Evolutionary conservation across 2,113 vertebrate species (phyloP).

Genomic region (Myiagra hebetior): DNA sequence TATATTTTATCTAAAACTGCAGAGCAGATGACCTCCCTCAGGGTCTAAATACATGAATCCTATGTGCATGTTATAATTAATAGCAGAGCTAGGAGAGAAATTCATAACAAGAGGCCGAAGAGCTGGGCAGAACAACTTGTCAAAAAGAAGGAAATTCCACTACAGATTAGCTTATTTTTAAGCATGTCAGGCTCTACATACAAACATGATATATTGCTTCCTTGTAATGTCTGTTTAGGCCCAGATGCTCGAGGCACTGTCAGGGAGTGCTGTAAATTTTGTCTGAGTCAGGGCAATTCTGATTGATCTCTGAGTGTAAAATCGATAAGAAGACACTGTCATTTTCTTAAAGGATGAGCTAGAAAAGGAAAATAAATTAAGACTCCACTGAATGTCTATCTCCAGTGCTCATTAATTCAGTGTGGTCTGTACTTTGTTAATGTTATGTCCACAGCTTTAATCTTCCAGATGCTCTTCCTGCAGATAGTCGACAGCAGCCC

Average conservation of each 20-base stretch:
- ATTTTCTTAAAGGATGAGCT: conserved; percentile 99
- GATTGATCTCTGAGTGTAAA: conserved; percentile 99
- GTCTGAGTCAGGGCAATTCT: conserved; percentile 96
- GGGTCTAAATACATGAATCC: conserved; percentile 80
- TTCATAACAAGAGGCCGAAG: conserved; percentile 75
- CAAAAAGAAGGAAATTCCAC: conserved; percentile 87
- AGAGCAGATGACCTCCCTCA: conserved; percentile 79
- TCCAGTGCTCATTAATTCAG: conserved; percentile 91
- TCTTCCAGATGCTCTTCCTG: conserved; percentile 85
- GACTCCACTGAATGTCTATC: conserved; percentile 91
- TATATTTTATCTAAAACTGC: conserved; percentile 84
- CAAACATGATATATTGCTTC: conserved; percentile 86
- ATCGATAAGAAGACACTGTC: conserved; percentile 99
- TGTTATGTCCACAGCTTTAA: conserved; percentile 87
- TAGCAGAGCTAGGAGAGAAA: conserved; percentile 74
- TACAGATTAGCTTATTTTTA: conserved; percentile 97
- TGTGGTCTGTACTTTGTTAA: conserved; percentile 88
- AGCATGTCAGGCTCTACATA: conserved; percentile 82
- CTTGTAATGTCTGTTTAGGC: conserved; percentile 81
- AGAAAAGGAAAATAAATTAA: conserved; percentile 98
- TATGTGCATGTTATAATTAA: conserved; percentile 82
- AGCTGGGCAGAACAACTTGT: conserved; percentile 82
- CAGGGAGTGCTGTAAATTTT: conserved; percentile 90
- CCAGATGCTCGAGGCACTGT: conserved; percentile 78
- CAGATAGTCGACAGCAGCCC: conserved; percentile 75